Base-by-base conservation (phyloP, 2,113 vertebrate genomes). In the Oryzias melastigma region DNA sequence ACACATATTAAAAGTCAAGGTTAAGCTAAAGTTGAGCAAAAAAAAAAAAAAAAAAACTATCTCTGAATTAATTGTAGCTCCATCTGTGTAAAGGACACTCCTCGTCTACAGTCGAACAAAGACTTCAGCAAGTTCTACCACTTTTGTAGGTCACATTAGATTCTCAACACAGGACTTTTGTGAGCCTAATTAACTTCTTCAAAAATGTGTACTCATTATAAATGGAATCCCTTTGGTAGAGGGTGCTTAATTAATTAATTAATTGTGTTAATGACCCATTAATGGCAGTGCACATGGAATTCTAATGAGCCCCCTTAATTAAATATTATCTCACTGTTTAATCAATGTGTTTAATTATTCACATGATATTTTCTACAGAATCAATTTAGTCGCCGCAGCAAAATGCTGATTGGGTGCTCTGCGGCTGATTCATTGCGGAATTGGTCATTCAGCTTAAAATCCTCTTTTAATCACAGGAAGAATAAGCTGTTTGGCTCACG, bases 261-360 rank as follows among this genome's bases (percentile, higher is more conserved):
- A 88, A 89, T 91, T 87, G 86, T 80, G 83, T 88, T 93, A 93
- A 92, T 89, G 88, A 85, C 78, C 82, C 81, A 87, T 91, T 91
- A 90, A 90, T 90, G 85, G 83, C 45, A 51, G 62, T 68, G 83
- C 77, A 76, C 60, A 42, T 80, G 80, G 85, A 89, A 91, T 92
- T 90, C 84, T 89, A 92, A 91, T 88, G 82, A 89, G 87, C 78
- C 79, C 82, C 83, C 85, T 88, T 89, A 91, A 92, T 93, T 91
- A 92, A 93, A 92, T 92, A 93, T 92, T 91, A 92, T 92, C 90
- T 90, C 87, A 88, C 83, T 87, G 89, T 89, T 92, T 91, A 91
- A 93, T 91, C 91, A 88, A 88, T 91, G 87, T 52, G 42, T 89
- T 90, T 90, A 92, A 91, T 93, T 91, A 92, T 91, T 91, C 89